Evolutionary conservation across 2,888 invertebrate species (phyloP).

Genomic region (Apotomis turbidana): DNA sequence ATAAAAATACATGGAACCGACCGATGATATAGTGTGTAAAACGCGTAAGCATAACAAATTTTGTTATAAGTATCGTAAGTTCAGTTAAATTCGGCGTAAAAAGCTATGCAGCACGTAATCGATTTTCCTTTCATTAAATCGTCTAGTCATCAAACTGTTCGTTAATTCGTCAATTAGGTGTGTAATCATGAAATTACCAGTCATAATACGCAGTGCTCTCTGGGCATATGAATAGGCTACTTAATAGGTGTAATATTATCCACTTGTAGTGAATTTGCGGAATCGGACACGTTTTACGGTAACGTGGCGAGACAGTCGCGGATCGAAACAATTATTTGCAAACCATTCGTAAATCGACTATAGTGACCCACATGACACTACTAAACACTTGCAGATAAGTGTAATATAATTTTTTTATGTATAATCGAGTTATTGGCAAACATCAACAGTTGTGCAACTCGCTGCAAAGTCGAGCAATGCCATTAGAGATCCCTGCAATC

Average conservation of each 20-base stretch:
- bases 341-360: conserved; percentile 22
- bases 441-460: too few relatives aligned
- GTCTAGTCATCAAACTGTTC: conserved; percentile 4
- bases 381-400: conserved; percentile 10
- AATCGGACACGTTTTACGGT: conserved; percentile 32
- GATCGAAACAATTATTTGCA: conserved; percentile 1
- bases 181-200: conserved; percentile 8
- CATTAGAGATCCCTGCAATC: too few relatives aligned
- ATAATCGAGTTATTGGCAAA: background rate
- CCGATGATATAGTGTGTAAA: background rate
- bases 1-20: too few relatives aligned
- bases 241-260: conserved; percentile 27
- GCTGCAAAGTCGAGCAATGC: too few relatives aligned
- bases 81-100: background rate
- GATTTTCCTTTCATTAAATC: conserved; percentile 1
- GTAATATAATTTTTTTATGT: conserved; percentile 7
- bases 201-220: background rate
- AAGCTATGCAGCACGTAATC: background rate
- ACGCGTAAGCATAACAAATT: background rate
- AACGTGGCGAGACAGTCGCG: conserved; percentile 10
- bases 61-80: background rate
- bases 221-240: background rate
- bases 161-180: conserved; percentile 9
- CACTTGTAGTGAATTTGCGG: conserved; percentile 24
- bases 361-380: conserved; percentile 13